Evolutionary conservation across 1,140 invertebrate species (phyloP).

Genomic region (Habropoda laboriosa): DNA sequence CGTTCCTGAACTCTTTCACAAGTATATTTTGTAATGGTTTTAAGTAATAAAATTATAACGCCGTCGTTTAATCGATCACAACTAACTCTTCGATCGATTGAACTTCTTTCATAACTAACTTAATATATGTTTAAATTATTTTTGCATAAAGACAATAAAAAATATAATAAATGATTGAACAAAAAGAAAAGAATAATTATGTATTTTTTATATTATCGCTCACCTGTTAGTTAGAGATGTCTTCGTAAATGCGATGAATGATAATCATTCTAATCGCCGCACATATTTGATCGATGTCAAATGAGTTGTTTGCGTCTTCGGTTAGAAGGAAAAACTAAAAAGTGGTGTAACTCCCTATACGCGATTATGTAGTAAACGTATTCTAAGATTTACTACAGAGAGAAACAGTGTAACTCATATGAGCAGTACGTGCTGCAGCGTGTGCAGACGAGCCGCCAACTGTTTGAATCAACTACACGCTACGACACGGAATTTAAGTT

Average conservation of each 20-base stretch:
- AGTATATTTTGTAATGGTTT: neutral
- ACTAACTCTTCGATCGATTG: too few relatives aligned
- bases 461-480: constrained; percentile 1
- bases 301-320: neutral
- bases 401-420: neutral
- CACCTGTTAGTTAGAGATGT: neutral
- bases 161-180: neutral
- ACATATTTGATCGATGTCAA: neutral
- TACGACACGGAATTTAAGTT: neutral
- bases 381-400: neutral
- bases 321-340: neutral
- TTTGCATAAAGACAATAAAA: neutral
- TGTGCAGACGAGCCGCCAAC: neutral
- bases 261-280: neutral
- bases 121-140: neutral
- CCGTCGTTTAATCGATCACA: neutral
- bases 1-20: neutral
- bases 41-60: too few relatives aligned
- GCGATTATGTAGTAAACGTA: neutral
- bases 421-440: neutral
- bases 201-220: neutral
- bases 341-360: neutral
- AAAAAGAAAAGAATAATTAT: neutral
- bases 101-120: too few relatives aligned
- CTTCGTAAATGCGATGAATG: neutral